A percentile compares a stretch with the other conserved stretches of the same genome.
phyloP scores from a whole-genome alignment of 2,797 vertebrate genomes.

The Anabacerthia variegaticeps region DNA sequence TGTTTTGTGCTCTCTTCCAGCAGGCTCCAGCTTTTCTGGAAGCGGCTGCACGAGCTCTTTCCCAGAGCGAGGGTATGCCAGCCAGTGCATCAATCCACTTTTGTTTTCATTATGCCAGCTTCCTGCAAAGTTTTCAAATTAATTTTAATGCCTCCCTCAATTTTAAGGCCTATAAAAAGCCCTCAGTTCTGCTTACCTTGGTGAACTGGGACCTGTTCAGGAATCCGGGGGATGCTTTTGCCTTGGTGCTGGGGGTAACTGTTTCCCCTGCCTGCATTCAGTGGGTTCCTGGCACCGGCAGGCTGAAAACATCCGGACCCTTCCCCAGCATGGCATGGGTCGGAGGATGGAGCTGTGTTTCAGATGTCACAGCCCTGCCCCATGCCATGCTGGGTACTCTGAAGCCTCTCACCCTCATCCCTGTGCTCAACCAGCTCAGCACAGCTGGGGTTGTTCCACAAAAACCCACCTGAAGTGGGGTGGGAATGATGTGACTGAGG shows the following conservation, averaged over 20 bases:
- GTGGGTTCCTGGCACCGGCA: neutral
- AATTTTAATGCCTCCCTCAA: constrained; percentile 73
- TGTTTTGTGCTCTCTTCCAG: constrained; percentile 30
- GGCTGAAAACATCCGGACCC: neutral
- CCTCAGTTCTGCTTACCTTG: constrained; percentile 47
- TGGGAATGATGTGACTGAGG: accelerated
- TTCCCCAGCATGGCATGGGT: neutral
- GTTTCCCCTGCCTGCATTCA: neutral
- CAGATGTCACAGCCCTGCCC: neutral
- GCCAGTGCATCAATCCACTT: constrained; percentile 63
- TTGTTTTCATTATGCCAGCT: constrained; percentile 74
- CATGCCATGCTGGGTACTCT: accelerated
- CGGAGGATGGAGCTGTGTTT: neutral
- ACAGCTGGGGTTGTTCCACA: accelerated
- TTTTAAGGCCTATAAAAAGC: constrained; percentile 71
- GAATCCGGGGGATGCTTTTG: constrained; percentile 15
- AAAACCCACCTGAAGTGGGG: neutral
- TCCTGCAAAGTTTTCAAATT: constrained; percentile 76
- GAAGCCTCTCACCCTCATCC: accelerated
- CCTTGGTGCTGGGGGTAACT: neutral
- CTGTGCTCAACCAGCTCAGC: accelerated
- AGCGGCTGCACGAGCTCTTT: constrained; percentile 48
- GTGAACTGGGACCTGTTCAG: constrained; percentile 58
- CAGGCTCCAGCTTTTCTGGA: constrained; percentile 48
- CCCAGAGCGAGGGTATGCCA: constrained; percentile 59